Base-by-base conservation (phyloP, 2,797 vertebrate species). In the Rhodeus uyekii region DNA sequence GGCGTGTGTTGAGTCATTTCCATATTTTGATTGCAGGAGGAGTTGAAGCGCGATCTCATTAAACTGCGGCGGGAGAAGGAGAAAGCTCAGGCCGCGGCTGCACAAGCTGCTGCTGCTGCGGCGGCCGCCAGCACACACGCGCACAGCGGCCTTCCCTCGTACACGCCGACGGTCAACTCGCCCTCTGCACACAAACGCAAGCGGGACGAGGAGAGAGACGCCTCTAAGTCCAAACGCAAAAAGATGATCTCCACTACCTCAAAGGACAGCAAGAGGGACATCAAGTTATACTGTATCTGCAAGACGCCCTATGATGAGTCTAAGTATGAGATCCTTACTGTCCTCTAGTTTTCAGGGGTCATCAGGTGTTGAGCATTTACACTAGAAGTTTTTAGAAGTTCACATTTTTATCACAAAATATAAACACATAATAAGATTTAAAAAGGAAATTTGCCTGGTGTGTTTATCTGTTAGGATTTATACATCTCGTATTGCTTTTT, bases 211-310 rank as follows among this genome's bases (percentile, higher is more conserved):
- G 96, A 90, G 94, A 90, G 88, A n/a, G 92, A 94, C 72, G 89
- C 91, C 46, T 93, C 91, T 6, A 99, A 97, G 93, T 96, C 95
- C 91, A 99, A 99, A 94, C 98, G 98, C 90, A 99, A 98, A 95
- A 99, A 98, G 94, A 98, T 97, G 93, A 96, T 96, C 84, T 96
- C 96, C 90, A 96, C 97, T 95, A 96, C 96, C 95, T 97, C 97
- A 93, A 98, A 97, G 95, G 98, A 99, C 91, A 95, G 93, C 79
- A 99, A 97, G 95, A 98, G 97, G 92, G 98, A 99, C 95, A 97
- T 94, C 91, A 99, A 99, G 89, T 93, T 99, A 90, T 99, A 99
- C 93, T 99, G 98, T 91, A 94, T 99, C 92, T 99, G 98, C 93
- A 99, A 97, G 93, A 99, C 97, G 4, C 95, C 97, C 85, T 99